These are phyloP conservation scores for Chaetodon auriga DNA, from an alignment of 2,113 vertebrate genomes.

Conservation along the genomic window DNA sequence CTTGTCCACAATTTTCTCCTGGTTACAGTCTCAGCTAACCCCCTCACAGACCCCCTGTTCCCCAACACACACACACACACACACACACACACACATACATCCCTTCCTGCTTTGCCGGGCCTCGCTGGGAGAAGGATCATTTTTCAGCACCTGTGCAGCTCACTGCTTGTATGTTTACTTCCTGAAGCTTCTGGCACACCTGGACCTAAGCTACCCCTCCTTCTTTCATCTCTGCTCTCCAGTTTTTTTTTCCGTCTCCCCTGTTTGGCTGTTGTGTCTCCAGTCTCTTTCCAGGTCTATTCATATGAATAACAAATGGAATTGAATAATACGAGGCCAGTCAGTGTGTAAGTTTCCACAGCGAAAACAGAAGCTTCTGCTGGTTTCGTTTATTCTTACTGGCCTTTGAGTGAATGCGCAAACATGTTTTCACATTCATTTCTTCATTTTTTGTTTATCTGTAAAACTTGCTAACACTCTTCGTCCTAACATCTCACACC, in stretches of 20 bases:
- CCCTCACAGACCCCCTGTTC: not conserved
- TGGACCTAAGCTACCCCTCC: conserved; percentile 70
- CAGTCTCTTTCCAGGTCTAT: conserved; percentile 45
- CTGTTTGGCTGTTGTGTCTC: conserved; percentile 60
- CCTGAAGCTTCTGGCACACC: conserved; percentile 78
- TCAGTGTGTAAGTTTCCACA: conserved; percentile 27
- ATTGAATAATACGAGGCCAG: conserved; percentile 52
- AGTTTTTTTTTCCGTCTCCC: conserved; percentile 11
- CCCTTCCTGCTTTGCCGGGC: conserved; percentile 39
- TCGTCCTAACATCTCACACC: no score
- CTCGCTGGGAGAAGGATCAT: conserved; percentile 63
- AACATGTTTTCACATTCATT: not conserved
- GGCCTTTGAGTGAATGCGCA: not conserved
- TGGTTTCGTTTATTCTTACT: not conserved
- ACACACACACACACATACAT: conserved; percentile 12
- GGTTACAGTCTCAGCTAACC: conserved; percentile 34
- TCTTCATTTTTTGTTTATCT: not conserved
- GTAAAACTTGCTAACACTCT: not conserved
- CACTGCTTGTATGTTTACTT: conserved; percentile 72
- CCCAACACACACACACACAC: not conserved
- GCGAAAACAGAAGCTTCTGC: conserved; percentile 31
- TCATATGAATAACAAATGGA: conserved; percentile 67
- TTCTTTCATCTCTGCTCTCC: conserved; percentile 57
- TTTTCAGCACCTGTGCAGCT: conserved; percentile 80
- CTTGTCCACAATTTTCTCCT: conserved; percentile 37